Percentiles rank a stretch among this genome's conserved stretches.
Evolutionary conservation across 2,888 invertebrate genomes (phyloP).

Genomic region (Pocota personata): DNA sequence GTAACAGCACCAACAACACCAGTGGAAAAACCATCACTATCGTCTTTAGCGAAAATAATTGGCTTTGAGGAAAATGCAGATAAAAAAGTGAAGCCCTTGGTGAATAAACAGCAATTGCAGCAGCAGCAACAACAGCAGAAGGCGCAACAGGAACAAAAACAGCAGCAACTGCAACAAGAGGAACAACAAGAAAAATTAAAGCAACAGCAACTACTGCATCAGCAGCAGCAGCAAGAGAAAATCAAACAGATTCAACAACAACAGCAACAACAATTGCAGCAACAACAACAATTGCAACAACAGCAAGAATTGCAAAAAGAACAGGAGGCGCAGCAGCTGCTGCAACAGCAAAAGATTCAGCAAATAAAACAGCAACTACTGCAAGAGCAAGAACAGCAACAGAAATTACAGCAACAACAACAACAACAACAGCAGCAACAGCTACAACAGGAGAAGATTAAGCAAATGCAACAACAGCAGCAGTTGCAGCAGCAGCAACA

Average conservation of each 20-base stretch:
- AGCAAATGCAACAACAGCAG: constrained; percentile 80
- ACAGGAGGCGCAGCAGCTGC: constrained; percentile 76
- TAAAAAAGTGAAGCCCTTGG: constrained; percentile 45
- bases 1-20: constrained; percentile 75
- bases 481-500: constrained; percentile 77
- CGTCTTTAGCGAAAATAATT: constrained; percentile 79
- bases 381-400: constrained; percentile 65
- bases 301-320: constrained; percentile 76
- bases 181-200: constrained; percentile 45
- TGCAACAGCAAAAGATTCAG: constrained; percentile 70
- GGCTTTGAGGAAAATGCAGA: constrained; percentile 79
- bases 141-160: constrained; percentile 76
- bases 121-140: constrained; percentile 82
- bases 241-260: constrained; percentile 50
- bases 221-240: constrained; percentile 76
- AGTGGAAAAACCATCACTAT: constrained; percentile 38
- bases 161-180: constrained; percentile 59
- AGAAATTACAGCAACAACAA: constrained; percentile 60
- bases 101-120: constrained; percentile 74
- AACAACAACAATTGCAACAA: constrained; percentile 75
- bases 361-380: constrained; percentile 75
- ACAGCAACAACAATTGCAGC: constrained; percentile 67
- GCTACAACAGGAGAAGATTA: constrained; percentile 74
- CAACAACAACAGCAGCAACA: constrained; percentile 64
- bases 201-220: constrained; percentile 72